Evolutionary conservation across 2,797 vertebrate genomes (phyloP), one percentile per base, ranked within the genome.

Genomic region (Emydoidea blandingii): DNA sequence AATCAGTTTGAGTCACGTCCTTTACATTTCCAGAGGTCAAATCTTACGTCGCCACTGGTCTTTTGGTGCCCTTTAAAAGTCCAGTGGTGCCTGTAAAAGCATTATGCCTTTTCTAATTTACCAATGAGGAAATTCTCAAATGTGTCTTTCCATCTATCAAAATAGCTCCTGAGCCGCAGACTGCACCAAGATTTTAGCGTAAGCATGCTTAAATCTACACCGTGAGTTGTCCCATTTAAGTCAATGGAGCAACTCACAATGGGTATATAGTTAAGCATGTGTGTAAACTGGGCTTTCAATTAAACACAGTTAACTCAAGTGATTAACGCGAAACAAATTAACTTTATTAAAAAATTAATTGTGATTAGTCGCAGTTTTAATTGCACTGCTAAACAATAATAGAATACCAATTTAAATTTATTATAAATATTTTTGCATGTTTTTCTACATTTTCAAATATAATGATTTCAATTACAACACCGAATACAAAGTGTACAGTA

Each of bases 11-110:
- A 91, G 91, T 81, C 12, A 53, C 34, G 2, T 14, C 8, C 86
- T 87, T 65, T 25, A 44, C 8, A 74, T 49, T 21, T 19, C 31
- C 50, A n/a, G 11, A 34, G 21, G 34, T 53, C 79, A 53, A 53
- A 80, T 34, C 50, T 37, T 81, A 41, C 34, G 53, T 56, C 79
- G 8, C 37, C 89, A 3, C 12, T 65, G 25, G 6, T 37, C 15
- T 56, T 87, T 88, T 81, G 3, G 2, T 87, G 21, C 14, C 53
- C 84, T 90, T 74, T 89, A 79, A 87, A 96, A 91, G 44, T 81
- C 15, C 12, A 31, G 23, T 29, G 25, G 74, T 87, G 79, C 7
- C 83, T 6, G 15, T 78, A 57, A 49, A 86, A 87, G 54, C 4
- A 59, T 90, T 91, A 12, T 65, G 5, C 12, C 80, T 18, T 1